Conservation (phyloP, 2,797 vertebrate genomes). For the Coregonus ussuriensis region DNA sequence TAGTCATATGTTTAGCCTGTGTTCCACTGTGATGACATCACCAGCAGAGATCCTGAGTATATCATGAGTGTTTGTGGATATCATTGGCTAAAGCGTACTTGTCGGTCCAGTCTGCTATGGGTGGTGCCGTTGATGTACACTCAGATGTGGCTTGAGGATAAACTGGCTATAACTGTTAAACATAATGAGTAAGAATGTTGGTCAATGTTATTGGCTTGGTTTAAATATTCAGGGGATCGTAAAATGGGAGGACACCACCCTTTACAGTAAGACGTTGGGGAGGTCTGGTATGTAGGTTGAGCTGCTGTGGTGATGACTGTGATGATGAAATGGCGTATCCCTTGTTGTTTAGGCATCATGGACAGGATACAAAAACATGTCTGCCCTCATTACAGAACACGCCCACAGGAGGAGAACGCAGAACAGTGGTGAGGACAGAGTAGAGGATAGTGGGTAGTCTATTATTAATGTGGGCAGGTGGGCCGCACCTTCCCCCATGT, state of each 20-base stretch:
- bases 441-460: slow-evolving; percentile 55
- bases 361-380: not conserved
- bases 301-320: not conserved
- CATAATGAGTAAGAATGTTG: too few relatives aligned
- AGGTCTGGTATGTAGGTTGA: not conserved
- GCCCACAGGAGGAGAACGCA: not conserved
- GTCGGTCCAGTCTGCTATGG: not conserved
- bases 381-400: slow-evolving; percentile 5
- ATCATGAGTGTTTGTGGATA: slow-evolving; percentile 42
- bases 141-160: slow-evolving; percentile 14
- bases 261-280: not conserved
- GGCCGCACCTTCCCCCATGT: slow-evolving; percentile 33
- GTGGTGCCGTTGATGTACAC: slow-evolving; percentile 14
- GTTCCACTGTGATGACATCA: slow-evolving; percentile 66
- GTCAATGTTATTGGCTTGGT: not conserved
- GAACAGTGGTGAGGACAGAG: not conserved
- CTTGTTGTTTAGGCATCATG: slow-evolving; percentile 11
- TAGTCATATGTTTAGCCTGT: slow-evolving; percentile 33
- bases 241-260: slow-evolving; percentile 1
- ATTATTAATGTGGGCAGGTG: slow-evolving; percentile 64
- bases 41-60: slow-evolving; percentile 15
- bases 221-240: not conserved
- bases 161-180: not conserved
- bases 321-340: slow-evolving; percentile 17
- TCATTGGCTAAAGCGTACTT: slow-evolving; percentile 2